These are phyloP conservation scores for Nomada ruficornis DNA, from an alignment of 2,888 invertebrate genomes.

Conservation along the genomic window DNA sequence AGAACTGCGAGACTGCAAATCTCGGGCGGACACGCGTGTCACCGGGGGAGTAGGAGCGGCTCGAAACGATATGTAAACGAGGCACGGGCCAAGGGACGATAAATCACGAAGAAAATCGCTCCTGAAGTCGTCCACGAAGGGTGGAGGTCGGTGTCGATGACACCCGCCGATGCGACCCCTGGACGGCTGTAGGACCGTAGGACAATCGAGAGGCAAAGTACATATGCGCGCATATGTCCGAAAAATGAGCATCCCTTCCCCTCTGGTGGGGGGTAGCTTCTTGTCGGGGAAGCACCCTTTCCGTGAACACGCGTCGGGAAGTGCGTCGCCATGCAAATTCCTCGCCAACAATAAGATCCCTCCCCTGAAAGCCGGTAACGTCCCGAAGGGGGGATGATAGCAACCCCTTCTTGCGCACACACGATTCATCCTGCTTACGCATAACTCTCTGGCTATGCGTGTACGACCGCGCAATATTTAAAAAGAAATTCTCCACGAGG, in stretches of 20 bases:
- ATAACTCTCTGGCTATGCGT: too few species aligned
- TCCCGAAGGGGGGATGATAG: constrained; percentile 4
- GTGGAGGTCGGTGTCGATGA: constrained; percentile 60
- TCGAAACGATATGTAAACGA: constrained; percentile 64
- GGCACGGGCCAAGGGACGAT: constrained; percentile 67
- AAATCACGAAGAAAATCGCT: constrained; percentile 78
- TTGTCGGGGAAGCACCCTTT: constrained; percentile 52
- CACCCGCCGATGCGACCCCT: constrained; percentile 54
- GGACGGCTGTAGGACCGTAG: constrained; percentile 15
- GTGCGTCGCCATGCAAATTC: constrained; percentile 78
- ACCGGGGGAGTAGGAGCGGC: constrained; percentile 55
- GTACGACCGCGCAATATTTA: too few species aligned
- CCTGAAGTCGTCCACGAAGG: constrained; percentile 63
- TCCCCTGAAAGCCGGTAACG: constrained; percentile 18
- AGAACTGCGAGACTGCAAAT: constrained; percentile 73
- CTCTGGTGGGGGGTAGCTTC: constrained; percentile 27
- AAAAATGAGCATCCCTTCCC: constrained; percentile 57
- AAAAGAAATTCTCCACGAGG: neutral
- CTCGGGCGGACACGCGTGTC: constrained; percentile 55
- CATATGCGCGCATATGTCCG: constrained; percentile 46
- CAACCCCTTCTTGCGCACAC: constrained; percentile 33
- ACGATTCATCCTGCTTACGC: constrained; percentile 10
- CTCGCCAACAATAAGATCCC: constrained; percentile 73
- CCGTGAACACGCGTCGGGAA: constrained; percentile 67
- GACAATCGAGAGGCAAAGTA: constrained; percentile 52